phyloP scores from a whole-genome alignment of 2,113 vertebrate species.

The Corythornis vintsioides region DNA sequence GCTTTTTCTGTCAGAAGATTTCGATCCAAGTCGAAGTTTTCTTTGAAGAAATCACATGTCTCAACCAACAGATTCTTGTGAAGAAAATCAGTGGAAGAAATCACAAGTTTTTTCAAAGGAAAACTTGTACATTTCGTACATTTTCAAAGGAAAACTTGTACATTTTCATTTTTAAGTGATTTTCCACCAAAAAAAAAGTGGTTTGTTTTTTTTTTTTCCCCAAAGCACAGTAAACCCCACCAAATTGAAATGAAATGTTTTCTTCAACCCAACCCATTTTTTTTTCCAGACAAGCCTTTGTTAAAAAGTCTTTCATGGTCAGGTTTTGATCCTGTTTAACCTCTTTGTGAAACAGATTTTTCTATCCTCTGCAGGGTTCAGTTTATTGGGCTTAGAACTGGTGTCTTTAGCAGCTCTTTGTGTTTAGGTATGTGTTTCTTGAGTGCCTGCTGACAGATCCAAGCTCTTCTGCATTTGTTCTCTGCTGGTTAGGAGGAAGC shows the following conservation, averaged over 20 bases:
- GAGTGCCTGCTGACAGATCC: not conserved
- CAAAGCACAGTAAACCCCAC: not conserved
- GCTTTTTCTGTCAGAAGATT: not conserved
- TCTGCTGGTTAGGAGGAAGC: not conserved
- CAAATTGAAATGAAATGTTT: not conserved
- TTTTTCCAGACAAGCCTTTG: not conserved
- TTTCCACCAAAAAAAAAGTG: not conserved
- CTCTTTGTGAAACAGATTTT: not conserved
- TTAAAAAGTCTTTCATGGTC: not conserved
- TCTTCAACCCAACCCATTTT: not conserved
- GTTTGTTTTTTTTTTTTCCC: not conserved
- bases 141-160: not conserved
- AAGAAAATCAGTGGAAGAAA: not conserved
- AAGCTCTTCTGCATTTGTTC: not conserved
- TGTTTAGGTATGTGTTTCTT: slow-evolving; percentile 9
- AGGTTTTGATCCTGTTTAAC: not conserved
- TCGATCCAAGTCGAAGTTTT: not conserved
- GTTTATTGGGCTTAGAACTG: not conserved
- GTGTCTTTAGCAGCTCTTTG: not conserved
- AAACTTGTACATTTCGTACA: not conserved
- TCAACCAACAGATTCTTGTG: not conserved
- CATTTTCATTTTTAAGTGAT: not conserved
- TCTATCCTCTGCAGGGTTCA: not conserved
- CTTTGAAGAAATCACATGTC: not conserved
- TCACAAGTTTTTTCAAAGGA: not conserved